These are phyloP conservation scores for Acanthosepion esculentum DNA, from an alignment of 2,888 invertebrate species.

Conservation along the genomic window DNA sequence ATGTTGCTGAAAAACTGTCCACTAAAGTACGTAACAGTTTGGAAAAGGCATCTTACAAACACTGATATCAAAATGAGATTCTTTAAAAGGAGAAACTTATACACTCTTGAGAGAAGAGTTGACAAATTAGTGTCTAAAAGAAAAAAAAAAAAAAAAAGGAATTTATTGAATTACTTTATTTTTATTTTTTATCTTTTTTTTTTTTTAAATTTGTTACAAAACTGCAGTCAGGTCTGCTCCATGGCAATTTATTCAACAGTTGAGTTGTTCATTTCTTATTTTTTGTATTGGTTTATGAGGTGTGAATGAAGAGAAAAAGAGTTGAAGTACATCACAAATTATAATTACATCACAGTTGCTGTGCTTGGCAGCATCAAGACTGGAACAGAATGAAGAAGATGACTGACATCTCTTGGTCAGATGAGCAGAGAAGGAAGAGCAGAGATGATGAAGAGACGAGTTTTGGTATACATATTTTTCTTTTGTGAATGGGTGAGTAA, in stretches of 20 bases:
- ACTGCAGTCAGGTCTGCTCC: constrained; percentile 13
- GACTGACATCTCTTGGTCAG: neutral
- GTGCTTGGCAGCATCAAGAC: neutral
- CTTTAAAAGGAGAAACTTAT: no score
- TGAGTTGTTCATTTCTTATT: constrained; percentile 17
- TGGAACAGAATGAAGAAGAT: neutral
- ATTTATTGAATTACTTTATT: constrained; percentile 15
- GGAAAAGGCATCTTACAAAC: no score
- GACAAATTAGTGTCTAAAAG: neutral
- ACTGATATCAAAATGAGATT: no score
- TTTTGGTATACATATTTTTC: neutral
- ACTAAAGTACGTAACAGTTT: no score
- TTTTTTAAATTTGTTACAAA: neutral
- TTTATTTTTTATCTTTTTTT: neutral
- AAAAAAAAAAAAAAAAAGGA: neutral
- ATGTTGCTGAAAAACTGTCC: no score
- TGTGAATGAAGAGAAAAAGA: neutral
- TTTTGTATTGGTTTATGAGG: neutral
- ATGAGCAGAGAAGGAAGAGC: neutral
- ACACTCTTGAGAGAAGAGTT: no score
- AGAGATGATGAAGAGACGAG: neutral
- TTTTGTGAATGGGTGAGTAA: neutral
- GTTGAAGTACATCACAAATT: neutral
- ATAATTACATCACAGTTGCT: constrained; percentile 23
- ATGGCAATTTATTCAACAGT: constrained; percentile 33